Conservation (phyloP, 1,140 invertebrate species). For the Trichonephila inaurata region DNA sequence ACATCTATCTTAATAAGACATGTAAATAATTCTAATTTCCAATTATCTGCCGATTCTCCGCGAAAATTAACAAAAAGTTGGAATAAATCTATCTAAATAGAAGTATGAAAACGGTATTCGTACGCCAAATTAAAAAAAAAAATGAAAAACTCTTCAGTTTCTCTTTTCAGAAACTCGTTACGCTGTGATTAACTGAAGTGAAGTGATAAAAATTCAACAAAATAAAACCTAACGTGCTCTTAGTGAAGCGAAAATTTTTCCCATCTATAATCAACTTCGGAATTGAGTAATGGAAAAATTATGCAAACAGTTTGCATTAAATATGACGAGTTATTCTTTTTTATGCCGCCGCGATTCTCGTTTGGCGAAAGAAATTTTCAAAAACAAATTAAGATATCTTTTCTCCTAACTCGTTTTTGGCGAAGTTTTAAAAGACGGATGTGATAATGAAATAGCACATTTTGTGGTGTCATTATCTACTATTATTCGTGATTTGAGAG, state of each 20-base stretch:
- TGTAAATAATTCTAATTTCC: conserved; percentile 66
- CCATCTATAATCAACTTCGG: conserved; percentile 55
- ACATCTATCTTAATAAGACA: conserved; percentile 35
- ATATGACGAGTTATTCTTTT: conserved; percentile 1
- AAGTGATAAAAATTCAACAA: conserved; percentile 52
- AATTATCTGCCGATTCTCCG: conserved; percentile 37
- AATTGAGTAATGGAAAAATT: conserved; percentile 61
- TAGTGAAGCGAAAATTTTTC: conserved; percentile 45
- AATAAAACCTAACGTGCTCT: conserved; percentile 37
- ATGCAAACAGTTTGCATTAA: conserved; percentile 70
- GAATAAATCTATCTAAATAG: conserved; percentile 34
- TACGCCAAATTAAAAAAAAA: background rate
- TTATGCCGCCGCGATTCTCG: background rate
- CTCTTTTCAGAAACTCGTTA: conserved; percentile 59
- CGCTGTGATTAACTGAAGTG: conserved; percentile 50
- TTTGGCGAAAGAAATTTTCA: conserved; percentile 5
- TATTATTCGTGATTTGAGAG: conserved; percentile 23
- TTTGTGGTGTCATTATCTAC: conserved; percentile 5
- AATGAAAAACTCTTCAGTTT: background rate
- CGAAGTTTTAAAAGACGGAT: background rate
- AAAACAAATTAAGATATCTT: conserved; percentile 35
- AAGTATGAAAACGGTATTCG: background rate
- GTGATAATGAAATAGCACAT: conserved; percentile 31
- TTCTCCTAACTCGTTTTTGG: background rate
- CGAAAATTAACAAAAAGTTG: conserved; percentile 30